A percentile compares a stretch with the other conserved stretches of the same genome.
phyloP scores from a whole-genome alignment of 2,797 vertebrate species.

The Tympanoctomys barrerae region DNA sequence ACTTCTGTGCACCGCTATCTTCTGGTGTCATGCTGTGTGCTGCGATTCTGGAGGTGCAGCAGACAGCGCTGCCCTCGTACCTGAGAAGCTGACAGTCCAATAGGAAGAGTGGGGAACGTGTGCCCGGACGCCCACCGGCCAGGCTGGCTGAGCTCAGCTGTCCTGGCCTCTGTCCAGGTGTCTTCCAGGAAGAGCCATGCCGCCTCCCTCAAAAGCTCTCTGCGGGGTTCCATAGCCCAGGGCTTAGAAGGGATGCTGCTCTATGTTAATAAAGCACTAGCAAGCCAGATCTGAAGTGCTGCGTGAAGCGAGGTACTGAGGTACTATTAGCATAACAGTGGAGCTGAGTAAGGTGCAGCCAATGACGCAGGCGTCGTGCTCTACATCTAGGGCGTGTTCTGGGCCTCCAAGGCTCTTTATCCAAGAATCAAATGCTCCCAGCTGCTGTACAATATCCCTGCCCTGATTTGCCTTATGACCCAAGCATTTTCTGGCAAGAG shows the following conservation, averaged over 20 bases:
- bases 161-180: neutral
- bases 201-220: neutral
- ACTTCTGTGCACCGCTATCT: neutral
- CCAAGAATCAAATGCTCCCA: conserved; percentile 61
- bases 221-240: conserved; percentile 31
- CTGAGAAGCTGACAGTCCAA: neutral
- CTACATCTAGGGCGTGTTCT: conserved; percentile 13
- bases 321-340: conserved; percentile 71
- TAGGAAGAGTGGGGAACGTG: neutral
- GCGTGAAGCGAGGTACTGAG: conserved; percentile 17
- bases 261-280: neutral
- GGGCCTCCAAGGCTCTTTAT: conserved; percentile 50
- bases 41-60: neutral
- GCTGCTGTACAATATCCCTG: conserved; percentile 51
- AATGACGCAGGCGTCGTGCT: conserved; percentile 23
- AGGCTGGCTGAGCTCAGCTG: neutral
- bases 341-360: conserved; percentile 58
- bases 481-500: conserved; percentile 49
- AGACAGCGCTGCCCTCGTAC: neutral
- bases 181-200: neutral
- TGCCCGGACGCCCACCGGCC: neutral
- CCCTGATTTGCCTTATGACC: conserved; percentile 58
- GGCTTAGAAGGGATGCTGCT: neutral
- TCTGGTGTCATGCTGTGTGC: neutral
- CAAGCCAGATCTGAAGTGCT: conserved; percentile 54